phyloP scores from a whole-genome alignment of 2,113 vertebrate species.

The Oryzias woworae region DNA sequence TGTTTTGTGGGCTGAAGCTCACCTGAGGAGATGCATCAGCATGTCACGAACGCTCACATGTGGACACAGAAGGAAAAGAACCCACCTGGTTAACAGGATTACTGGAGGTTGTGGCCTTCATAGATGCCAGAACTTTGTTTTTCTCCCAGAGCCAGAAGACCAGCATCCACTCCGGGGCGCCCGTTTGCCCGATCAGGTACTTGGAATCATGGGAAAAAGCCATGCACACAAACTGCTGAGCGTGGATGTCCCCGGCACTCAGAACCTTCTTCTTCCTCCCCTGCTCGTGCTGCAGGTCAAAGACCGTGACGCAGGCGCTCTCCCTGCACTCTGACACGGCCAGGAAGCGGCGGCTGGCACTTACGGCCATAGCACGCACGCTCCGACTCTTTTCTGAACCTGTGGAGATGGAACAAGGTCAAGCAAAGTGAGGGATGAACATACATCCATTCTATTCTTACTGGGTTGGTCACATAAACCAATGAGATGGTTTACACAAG shows the following conservation, averaged over 20 bases:
- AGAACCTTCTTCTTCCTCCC: constrained; percentile 82
- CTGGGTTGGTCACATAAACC: background rate
- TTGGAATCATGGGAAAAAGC: constrained; percentile 92
- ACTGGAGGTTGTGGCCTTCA: constrained; percentile 66
- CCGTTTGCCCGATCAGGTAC: constrained; percentile 83
- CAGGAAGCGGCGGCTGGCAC: constrained; percentile 84
- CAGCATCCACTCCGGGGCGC: constrained; percentile 81
- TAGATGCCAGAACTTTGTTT: constrained; percentile 82
- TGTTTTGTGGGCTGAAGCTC: constrained; percentile 90
- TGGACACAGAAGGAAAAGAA: background rate
- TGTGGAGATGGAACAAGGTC: constrained; percentile 40
- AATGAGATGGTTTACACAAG: too few species aligned
- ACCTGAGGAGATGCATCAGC: constrained; percentile 71
- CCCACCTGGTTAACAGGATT: constrained; percentile 83
- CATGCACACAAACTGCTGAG: constrained; percentile 78
- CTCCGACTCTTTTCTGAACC: constrained; percentile 83
- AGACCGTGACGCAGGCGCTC: constrained; percentile 81
- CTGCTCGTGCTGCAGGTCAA: constrained; percentile 82
- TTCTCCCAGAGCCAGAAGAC: constrained; percentile 92
- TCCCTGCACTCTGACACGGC: constrained; percentile 85
- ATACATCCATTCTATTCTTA: background rate
- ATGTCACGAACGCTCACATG: background rate
- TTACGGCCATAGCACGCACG: constrained; percentile 85
- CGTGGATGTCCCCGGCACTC: constrained; percentile 68
- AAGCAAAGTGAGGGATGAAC: too few species aligned